Base-by-base conservation (phyloP, 2,888 invertebrate genomes). In the Tuberolachnus salignus region DNA sequence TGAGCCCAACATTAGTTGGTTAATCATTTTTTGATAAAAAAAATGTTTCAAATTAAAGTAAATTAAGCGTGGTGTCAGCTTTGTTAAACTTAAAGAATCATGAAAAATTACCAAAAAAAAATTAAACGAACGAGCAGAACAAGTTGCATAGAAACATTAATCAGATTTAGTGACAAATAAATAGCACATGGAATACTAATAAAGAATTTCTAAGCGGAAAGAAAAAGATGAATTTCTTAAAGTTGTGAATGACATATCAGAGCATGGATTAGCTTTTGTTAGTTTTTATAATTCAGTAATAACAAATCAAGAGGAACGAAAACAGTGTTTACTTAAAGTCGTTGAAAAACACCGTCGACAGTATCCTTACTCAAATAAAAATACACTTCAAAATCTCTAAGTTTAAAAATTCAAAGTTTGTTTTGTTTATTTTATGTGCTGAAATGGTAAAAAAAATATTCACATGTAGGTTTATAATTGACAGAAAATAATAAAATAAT, bases 11-110 rank as follows among this genome's bases (percentile, higher is more conserved):
- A 59, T 59, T 34, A 59, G 59, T 59, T 34, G 34, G 59, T 34
- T 34, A 34, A 59, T 59, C 59, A 16, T 59, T 59, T 59, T 59
- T 59, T 57, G 57, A 57, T 57, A n/a, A n/a, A n/a, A 57, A 16
- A 21, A 57, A 57, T 57, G 57, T 57, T 57, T 57, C 57, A n/a
- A n/a, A n/a, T n/a, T n/a, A n/a, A n/a, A n/a, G n/a, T n/a, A n/a
- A n/a, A n/a, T n/a, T n/a, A n/a, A 57, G 13, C 23, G 23, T 13
- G 21, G 23, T 23, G 23, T 57, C 23, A 57, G 42, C 42, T 63
- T 34, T 42, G 64, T 44, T 19, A 44, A 49, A 49, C 23, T 23
- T 66, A 57, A 13, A 23, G 14, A 23, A 16, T 63, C 11, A n/a
- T n/a, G 42, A 42, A 19, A 14, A 63, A 3, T 21, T 42, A 63